Base-by-base conservation (phyloP, 2,888 invertebrate species). In the Panopea generosa region DNA sequence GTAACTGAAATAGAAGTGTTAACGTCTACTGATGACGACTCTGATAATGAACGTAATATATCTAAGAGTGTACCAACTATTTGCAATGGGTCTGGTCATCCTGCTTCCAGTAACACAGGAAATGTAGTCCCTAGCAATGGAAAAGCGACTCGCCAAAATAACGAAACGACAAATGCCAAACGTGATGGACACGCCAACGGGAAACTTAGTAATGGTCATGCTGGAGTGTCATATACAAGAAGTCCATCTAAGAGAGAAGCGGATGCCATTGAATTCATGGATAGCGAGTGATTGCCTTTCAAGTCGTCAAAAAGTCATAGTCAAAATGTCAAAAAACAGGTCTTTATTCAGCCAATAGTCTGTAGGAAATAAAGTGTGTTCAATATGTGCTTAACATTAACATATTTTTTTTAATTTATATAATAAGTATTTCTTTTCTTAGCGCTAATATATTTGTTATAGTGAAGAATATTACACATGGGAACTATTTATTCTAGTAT, bases 261-360 rank as follows among this genome's bases (percentile, higher is more conserved):
- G 0, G 75, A 71, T 40, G 38, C 40, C 7, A 69, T 79, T 7
- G 79, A 79, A 47, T 79, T 63, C 49, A 57, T 72, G 2, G 69
- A 79, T 29, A 62, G 62, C 59, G 74, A 78, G n/a, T 70, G 24
- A 72, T 26, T n/a, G n/a, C 16, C 9, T 40, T 9, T 40, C 40
- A 14, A 40, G n/a, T n/a, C n/a, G n/a, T n/a, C n/a, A n/a, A n/a
- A n/a, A n/a, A n/a, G n/a, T n/a, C n/a, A n/a, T n/a, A n/a, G n/a
- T n/a, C n/a, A n/a, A n/a, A n/a, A n/a, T n/a, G n/a, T n/a, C n/a
- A n/a, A n/a, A n/a, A n/a, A n/a, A n/a, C n/a, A n/a, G n/a, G n/a
- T n/a, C n/a, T n/a, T n/a, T n/a, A n/a, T n/a, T n/a, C n/a, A n/a
- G n/a, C n/a, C n/a, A n/a, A n/a, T n/a, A n/a, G n/a, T n/a, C n/a